Conservation (phyloP, 2,888 invertebrate genomes). For the Diadegma fenestrale region DNA sequence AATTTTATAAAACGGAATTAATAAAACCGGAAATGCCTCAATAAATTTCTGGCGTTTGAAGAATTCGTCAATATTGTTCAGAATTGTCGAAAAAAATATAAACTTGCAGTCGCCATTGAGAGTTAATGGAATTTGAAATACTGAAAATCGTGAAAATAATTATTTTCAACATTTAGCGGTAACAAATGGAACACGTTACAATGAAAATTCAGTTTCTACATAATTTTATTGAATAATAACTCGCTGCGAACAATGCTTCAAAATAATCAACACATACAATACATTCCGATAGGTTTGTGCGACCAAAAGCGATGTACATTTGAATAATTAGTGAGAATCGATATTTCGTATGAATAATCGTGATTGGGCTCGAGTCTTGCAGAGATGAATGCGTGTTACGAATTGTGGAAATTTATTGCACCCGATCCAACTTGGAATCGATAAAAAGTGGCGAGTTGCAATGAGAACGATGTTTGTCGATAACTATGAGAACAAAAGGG, state of each 20-base stretch:
- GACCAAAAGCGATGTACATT: not conserved
- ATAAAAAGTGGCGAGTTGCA: not conserved
- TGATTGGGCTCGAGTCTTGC: not conserved
- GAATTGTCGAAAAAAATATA: not conserved
- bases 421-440: not conserved
- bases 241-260: not conserved
- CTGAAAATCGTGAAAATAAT: not conserved
- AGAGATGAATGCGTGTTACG: not conserved
- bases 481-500: not conserved
- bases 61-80: too few relatives aligned
- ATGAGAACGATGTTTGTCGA: not conserved
- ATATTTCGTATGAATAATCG: not conserved
- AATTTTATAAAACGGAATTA: too few relatives aligned
- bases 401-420: not conserved
- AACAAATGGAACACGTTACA: not conserved
- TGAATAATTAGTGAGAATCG: not conserved
- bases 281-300: not conserved
- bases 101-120: not conserved
- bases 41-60: too few relatives aligned
- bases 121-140: not conserved
- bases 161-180: not conserved
- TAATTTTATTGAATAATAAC: not conserved
- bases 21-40: too few relatives aligned
- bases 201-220: not conserved
- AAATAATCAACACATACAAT: not conserved